Conservation (phyloP, 2,888 invertebrate species). For the Chrysolina oricalcia region DNA sequence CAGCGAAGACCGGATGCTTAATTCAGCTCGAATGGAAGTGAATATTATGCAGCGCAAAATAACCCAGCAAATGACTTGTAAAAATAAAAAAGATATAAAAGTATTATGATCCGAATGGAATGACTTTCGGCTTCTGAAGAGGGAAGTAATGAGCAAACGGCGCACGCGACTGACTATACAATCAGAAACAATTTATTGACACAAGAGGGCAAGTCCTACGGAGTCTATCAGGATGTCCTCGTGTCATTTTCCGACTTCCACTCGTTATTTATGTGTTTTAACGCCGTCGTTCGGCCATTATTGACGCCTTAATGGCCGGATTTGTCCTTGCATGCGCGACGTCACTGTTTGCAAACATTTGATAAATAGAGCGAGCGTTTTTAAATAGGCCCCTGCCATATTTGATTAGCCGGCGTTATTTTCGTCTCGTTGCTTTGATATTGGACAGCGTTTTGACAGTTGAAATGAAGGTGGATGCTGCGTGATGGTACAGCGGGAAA, state of each 20-base stretch:
- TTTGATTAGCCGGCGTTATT: slow-evolving; percentile 64
- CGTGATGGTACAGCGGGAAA: slow-evolving; percentile 15
- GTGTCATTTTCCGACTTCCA: slow-evolving; percentile 62
- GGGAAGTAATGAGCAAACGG: slow-evolving; percentile 48
- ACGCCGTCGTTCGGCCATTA: slow-evolving; percentile 71
- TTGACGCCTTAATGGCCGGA: slow-evolving; percentile 72
- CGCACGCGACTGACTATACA: slow-evolving; percentile 45
- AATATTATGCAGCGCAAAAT: slow-evolving; percentile 36
- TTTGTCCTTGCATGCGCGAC: slow-evolving; percentile 70
- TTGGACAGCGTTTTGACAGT: slow-evolving; percentile 13
- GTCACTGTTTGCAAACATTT: slow-evolving; percentile 71
- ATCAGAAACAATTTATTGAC: slow-evolving; percentile 49
- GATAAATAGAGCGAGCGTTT: slow-evolving; percentile 68
- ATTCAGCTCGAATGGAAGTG: slow-evolving; percentile 26
- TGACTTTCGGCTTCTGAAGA: slow-evolving; percentile 44
- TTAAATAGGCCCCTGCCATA: slow-evolving; percentile 55
- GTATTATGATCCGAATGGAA: slow-evolving; percentile 46
- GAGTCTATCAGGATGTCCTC: slow-evolving; percentile 67
- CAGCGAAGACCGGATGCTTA: slow-evolving; percentile 25
- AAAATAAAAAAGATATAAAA: slow-evolving; percentile 50
- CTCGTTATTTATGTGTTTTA: slow-evolving; percentile 72
- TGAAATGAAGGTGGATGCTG: slow-evolving; percentile 15
- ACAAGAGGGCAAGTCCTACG: slow-evolving; percentile 48
- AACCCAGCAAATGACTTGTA: slow-evolving; percentile 42
- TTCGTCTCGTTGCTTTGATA: slow-evolving; percentile 37